Evolutionary conservation across 2,797 vertebrate genomes (phyloP), one percentile per base, ranked within the genome.

Genomic region (Sebastes kiyomatsui): DNA sequence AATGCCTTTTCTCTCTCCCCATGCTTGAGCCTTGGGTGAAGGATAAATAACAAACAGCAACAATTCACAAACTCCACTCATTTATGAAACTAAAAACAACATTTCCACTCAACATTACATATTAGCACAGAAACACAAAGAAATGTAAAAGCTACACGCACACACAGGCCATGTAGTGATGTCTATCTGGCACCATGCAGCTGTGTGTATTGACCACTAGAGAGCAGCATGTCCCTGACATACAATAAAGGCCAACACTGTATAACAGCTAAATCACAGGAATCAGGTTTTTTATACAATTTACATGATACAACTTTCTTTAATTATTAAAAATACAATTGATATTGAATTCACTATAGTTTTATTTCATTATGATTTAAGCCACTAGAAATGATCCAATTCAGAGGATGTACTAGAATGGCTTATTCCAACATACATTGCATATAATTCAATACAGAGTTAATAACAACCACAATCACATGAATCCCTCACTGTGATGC

Each of bases 191-290:
- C 1, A 12, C 42, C 6, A 0, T 94, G 90, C 52, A 84, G 30
- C 70, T 80, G 42, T 7, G 0, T 0, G 0, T 7, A 1, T 7
- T 60, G 7, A 32, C 90, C 93, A 90, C 87, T 66, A 91, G 92
- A 79, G 67, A 2, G 80, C 81, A 87, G 84, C 61, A 64, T 46
- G 59, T 18, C 7, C 38, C 70, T n/a, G 30, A 13, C 4, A 7
- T 1, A 23, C 18, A 32, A 1, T 6, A 14, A 38, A 0, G 4
- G 2, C 1, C 16, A 25, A 23, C 12, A n/a, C 23, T 30, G n/a
- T 16, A 6, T 2, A 14, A 67, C 18, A 52, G 23, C n/a, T 56
- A 5, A 33, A 14, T 14, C 22, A 28, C 72, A 73, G 7, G 14
- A 60, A 2, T 28, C 2, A 1, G 8, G 4, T 13, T 46, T 54